Percentiles rank a stretch among this genome's conserved stretches.
Conservation (phyloP, 2,797 vertebrate genomes). For the Anolis apletophallus region DNA sequence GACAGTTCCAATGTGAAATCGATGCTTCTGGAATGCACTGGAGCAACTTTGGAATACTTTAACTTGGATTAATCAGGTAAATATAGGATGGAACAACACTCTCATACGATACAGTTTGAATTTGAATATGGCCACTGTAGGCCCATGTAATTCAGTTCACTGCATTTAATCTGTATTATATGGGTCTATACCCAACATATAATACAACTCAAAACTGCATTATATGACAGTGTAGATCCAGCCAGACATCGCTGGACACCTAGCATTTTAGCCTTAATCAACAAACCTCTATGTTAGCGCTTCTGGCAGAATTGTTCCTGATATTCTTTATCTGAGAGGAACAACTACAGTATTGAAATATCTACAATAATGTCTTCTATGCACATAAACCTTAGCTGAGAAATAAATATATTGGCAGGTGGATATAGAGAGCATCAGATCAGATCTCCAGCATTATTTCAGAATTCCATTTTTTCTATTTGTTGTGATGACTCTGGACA, state of each 20-base stretch:
- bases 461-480: not conserved
- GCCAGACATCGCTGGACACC: not conserved
- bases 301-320: not conserved
- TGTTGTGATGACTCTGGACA: not conserved
- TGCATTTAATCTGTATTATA: too few species aligned
- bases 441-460: not conserved
- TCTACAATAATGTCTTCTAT: not conserved
- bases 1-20: too few species aligned
- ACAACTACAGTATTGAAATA: not conserved
- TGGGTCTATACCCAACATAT: too few species aligned
- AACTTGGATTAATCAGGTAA: too few species aligned
- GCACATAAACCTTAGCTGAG: not conserved
- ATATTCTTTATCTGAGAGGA: not conserved
- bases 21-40: too few species aligned
- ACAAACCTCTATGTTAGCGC: not conserved
- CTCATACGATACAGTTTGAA: too few species aligned
- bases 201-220: too few species aligned
- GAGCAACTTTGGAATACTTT: too few species aligned
- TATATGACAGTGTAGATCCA: too few species aligned
- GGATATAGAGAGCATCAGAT: not conserved
- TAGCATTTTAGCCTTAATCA: not conserved
- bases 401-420: not conserved
- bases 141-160: too few species aligned
- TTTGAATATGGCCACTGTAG: too few species aligned
- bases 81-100: too few species aligned